Evolutionary conservation across 2,113 vertebrate genomes (phyloP).

Genomic region (Amphilophus citrinellus): DNA sequence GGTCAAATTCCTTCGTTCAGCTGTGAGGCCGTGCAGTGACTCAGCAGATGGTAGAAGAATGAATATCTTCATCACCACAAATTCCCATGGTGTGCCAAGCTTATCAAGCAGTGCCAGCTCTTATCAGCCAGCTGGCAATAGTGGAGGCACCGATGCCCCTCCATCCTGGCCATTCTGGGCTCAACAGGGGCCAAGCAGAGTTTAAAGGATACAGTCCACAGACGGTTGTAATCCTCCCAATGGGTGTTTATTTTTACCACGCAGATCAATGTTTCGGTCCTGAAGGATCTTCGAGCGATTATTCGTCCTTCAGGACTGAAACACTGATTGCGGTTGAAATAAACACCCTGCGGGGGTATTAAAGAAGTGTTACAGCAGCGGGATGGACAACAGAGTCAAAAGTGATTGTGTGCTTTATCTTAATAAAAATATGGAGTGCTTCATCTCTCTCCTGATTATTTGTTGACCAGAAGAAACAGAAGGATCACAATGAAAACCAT

Average conservation of each 20-base stretch:
- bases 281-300: slow-evolving; percentile 34
- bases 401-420: slow-evolving; percentile 6
- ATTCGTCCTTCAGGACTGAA: slow-evolving; percentile 26
- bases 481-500: not conserved
- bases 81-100: slow-evolving; percentile 53
- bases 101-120: slow-evolving; percentile 62
- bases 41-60: slow-evolving; percentile 75
- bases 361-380: slow-evolving; percentile 12
- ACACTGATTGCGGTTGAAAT: slow-evolving; percentile 37
- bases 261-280: slow-evolving; percentile 46
- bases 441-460: not conserved
- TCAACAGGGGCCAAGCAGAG: slow-evolving; percentile 57
- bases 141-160: slow-evolving; percentile 44
- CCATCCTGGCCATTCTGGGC: slow-evolving; percentile 43
- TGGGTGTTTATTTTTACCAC: slow-evolving; percentile 41
- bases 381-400: slow-evolving; percentile 15
- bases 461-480: not conserved
- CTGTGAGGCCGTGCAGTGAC: slow-evolving; percentile 59
- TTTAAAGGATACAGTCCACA: slow-evolving; percentile 52
- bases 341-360: slow-evolving; percentile 44
- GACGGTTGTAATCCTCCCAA: slow-evolving; percentile 41
- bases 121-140: slow-evolving; percentile 70
- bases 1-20: slow-evolving; percentile 49
- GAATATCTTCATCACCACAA: slow-evolving; percentile 65
- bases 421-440: slow-evolving; percentile 12